These are phyloP conservation scores for Vidua macroura DNA, from an alignment of 2,113 vertebrate species.

Conservation along the genomic window DNA sequence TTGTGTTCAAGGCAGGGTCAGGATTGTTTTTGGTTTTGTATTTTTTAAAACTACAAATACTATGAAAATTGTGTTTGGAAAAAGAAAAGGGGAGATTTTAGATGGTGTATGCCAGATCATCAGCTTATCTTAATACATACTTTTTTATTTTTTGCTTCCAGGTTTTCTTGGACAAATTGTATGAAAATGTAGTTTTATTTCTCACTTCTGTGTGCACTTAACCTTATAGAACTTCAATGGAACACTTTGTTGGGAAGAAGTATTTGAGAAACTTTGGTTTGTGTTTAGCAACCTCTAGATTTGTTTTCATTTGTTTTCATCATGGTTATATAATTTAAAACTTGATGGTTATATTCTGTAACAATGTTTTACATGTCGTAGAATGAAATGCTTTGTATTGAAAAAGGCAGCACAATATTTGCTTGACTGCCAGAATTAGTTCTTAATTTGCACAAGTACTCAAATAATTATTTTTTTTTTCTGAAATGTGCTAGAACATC, in stretches of 20 bases:
- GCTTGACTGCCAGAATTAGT: not conserved
- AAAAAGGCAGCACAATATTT: not conserved
- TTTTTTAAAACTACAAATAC: not conserved
- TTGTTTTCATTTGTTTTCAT: not conserved
- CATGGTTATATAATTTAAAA: not conserved
- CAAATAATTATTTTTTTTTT: not conserved
- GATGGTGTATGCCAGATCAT: not conserved
- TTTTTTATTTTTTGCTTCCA: not conserved
- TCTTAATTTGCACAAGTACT: not conserved
- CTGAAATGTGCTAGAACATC: not conserved
- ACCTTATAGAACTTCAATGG: not conserved
- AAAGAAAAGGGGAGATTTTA: not conserved
- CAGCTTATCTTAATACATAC: not conserved
- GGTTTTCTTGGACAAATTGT: not conserved
- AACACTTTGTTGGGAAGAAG: not conserved
- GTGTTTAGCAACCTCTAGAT: not conserved
- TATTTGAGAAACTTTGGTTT: not conserved
- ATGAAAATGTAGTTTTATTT: not conserved
- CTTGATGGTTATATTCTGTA: not conserved
- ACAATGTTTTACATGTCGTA: not conserved
- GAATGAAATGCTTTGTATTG: not conserved
- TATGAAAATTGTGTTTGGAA: not conserved
- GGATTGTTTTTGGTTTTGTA: not conserved
- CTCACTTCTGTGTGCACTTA: not conserved
- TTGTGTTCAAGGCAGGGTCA: not conserved